A percentile compares a stretch with the other conserved stretches of the same genome.
phyloP scores from a whole-genome alignment of 37 sponge, comb jelly and placozoan genomes.

The Amphimedon queenslandica region DNA sequence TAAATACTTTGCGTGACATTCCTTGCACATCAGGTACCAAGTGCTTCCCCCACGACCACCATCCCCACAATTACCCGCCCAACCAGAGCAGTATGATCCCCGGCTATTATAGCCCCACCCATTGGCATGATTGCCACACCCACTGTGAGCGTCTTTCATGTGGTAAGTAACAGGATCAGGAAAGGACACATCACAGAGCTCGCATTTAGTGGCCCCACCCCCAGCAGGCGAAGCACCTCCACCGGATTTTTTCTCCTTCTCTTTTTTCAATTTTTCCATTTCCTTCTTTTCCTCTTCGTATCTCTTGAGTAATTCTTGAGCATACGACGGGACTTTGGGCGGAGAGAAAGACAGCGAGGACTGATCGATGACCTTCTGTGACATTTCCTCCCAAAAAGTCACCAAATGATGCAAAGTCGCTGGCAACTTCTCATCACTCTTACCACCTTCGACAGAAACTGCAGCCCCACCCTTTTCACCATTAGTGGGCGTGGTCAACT shows the following conservation, averaged over 20 bases:
- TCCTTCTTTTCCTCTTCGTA: conserved; percentile 69
- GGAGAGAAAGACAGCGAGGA: conserved; percentile 32
- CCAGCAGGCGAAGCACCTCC: conserved; percentile 51
- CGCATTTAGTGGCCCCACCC: conserved; percentile 72
- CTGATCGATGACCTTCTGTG: conserved; percentile 44
- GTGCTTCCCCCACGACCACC: conserved; percentile 93
- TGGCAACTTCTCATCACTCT: conserved; percentile 44
- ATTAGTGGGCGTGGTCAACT: neutral
- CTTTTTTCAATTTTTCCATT: conserved; percentile 56
- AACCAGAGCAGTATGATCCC: conserved; percentile 90
- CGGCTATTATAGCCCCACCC: conserved; percentile 98
- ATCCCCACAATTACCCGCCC: conserved; percentile 98
- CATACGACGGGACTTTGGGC: conserved; percentile 41
- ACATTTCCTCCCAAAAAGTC: conserved; percentile 82
- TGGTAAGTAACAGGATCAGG: conserved; percentile 95
- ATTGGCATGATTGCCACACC: conserved; percentile 86
- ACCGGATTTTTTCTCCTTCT: conserved; percentile 49
- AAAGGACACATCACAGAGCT: conserved; percentile 85
- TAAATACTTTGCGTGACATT: conserved; percentile 84
- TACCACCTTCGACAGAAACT: neutral
- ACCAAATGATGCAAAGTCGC: conserved; percentile 75
- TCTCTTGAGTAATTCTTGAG: conserved; percentile 50
- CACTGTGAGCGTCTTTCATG: conserved; percentile 90
- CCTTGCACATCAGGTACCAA: conserved; percentile 97
- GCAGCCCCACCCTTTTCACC: neutral